Evolutionary conservation across 2,113 vertebrate genomes (phyloP).

Genomic region (Scopus umbretta): DNA sequence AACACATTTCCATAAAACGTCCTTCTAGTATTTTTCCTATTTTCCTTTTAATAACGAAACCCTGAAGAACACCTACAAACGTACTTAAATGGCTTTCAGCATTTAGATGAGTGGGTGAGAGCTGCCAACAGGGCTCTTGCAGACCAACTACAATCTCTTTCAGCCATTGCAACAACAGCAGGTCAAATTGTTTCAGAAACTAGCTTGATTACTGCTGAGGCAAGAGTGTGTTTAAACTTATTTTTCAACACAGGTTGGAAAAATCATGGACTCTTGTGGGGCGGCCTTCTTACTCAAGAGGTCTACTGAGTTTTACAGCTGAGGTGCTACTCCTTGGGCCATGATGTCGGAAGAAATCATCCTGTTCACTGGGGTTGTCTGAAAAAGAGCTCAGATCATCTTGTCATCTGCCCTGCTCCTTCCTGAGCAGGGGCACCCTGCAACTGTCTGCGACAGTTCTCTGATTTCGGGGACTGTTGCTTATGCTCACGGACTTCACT

Average conservation of each 20-base stretch:
- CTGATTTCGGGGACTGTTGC: background rate
- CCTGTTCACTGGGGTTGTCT: background rate
- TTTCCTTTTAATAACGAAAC: background rate
- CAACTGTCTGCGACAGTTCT: background rate
- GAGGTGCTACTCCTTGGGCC: background rate
- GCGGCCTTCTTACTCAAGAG: background rate
- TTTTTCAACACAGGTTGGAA: background rate
- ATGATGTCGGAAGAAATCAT: background rate
- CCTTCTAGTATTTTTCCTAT: background rate
- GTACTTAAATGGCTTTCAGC: background rate
- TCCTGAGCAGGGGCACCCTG: background rate
- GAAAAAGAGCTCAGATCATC: background rate
- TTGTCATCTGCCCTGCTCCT: accelerated
- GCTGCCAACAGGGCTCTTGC: background rate
- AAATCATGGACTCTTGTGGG: background rate
- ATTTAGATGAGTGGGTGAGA: background rate
- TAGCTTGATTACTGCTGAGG: background rate
- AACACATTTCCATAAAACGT: background rate
- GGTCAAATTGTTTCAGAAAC: background rate
- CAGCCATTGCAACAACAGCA: background rate
- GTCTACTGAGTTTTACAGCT: background rate
- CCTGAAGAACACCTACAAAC: background rate
- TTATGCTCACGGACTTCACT: background rate
- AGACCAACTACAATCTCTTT: background rate
- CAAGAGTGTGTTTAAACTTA: background rate